Evolutionary conservation across 2,888 invertebrate genomes (phyloP).

Genomic region (Acanthopleura granulata): DNA sequence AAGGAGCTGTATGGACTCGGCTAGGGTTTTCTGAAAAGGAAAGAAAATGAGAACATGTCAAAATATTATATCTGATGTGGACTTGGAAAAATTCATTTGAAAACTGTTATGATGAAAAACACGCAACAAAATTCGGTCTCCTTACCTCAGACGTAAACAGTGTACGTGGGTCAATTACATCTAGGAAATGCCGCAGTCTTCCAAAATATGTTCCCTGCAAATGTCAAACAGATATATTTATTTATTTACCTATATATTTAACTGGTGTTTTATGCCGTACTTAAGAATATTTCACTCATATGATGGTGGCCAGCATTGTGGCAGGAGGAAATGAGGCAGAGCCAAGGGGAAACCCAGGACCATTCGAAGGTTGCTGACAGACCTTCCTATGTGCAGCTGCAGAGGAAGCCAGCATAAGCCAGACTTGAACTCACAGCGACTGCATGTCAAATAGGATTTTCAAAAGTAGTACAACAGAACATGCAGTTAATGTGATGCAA

Average conservation of each 20-base stretch:
- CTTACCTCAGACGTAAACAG: conserved; percentile 69
- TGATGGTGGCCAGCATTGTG: too few relatives aligned
- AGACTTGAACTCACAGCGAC: too few relatives aligned
- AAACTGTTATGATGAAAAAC: neutral
- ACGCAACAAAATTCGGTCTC: neutral
- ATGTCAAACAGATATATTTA: neutral
- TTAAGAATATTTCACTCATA: too few relatives aligned
- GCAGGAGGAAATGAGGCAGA: too few relatives aligned
- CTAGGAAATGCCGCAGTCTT: conserved; percentile 69
- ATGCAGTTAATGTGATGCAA: too few relatives aligned
- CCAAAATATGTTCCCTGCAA: conserved; percentile 68
- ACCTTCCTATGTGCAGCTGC: too few relatives aligned
- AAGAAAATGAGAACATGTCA: neutral
- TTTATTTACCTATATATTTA: too few relatives aligned
- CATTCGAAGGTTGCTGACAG: too few relatives aligned
- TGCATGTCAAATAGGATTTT: neutral
- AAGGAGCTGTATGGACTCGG: conserved; percentile 61
- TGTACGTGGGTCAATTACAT: conserved; percentile 71
- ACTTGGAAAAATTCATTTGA: neutral
- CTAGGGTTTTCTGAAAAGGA: neutral
- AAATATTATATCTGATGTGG: neutral
- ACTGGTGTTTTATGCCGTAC: too few relatives aligned
- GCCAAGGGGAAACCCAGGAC: too few relatives aligned
- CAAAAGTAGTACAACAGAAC: neutral
- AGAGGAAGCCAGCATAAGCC: too few relatives aligned